Conservation (phyloP, 2,797 vertebrate species). For the Scolopax rusticola region DNA sequence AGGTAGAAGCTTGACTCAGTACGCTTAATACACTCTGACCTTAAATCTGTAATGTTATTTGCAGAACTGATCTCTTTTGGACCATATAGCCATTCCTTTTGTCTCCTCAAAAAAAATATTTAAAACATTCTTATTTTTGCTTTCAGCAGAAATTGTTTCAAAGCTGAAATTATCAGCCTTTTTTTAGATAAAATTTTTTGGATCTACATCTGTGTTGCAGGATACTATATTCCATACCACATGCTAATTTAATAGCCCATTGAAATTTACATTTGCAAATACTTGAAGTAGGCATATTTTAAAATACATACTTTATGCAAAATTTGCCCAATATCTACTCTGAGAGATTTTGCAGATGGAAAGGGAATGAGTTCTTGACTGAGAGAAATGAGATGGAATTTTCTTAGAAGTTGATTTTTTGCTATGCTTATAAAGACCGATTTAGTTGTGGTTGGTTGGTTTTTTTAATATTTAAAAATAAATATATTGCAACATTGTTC, state of each 20-base stretch:
- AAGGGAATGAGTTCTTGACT: not conserved
- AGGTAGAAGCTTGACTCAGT: not conserved
- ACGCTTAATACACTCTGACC: not conserved
- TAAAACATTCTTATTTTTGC: not conserved
- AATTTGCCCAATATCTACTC: not conserved
- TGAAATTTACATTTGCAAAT: not conserved
- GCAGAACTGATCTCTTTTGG: not conserved
- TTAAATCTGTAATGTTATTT: not conserved
- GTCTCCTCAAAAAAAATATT: not conserved
- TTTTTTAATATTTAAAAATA: not conserved
- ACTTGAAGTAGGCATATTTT: not conserved
- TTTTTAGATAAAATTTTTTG: not conserved
- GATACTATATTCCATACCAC: not conserved
- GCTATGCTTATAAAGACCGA: not conserved
- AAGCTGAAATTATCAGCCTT: not conserved
- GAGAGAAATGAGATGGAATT: not conserved
- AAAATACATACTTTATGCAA: not conserved
- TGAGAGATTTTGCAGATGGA: not conserved
- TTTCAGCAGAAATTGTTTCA: not conserved
- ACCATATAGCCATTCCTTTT: not conserved
- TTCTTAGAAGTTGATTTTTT: not conserved
- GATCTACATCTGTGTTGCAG: not conserved
- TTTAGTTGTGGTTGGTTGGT: not conserved
- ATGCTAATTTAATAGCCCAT: not conserved
- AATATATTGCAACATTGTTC: not conserved